Conservation (phyloP, 2,113 vertebrate species). For the Pteropus alecto region DNA sequence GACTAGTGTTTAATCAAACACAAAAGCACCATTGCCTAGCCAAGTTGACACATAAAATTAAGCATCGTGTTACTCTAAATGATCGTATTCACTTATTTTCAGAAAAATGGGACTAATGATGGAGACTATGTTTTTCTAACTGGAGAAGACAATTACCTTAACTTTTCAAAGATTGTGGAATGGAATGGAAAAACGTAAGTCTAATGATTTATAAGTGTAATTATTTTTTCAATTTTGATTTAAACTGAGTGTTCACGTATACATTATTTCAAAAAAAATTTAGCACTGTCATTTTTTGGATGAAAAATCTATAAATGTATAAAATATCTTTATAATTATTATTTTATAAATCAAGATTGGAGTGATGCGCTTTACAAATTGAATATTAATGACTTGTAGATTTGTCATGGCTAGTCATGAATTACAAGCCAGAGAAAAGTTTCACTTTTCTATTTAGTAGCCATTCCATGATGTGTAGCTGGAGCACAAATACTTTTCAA, state of each 20-base stretch:
- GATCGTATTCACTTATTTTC: constrained; percentile 55
- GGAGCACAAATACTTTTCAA: not conserved
- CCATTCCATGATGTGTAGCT: not conserved
- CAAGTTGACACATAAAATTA: not conserved
- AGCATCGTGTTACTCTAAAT: not conserved
- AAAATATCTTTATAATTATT: not conserved
- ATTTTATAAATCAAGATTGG: not conserved
- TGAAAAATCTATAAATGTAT: not conserved
- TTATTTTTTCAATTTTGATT: not conserved
- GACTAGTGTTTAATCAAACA: not conserved
- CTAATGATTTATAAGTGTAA: not conserved
- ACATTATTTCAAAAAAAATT: not conserved
- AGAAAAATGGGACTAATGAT: constrained; percentile 93
- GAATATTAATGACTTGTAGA: not conserved
- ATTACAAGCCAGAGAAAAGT: not conserved
- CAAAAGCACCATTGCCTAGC: not conserved
- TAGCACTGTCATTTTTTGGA: not conserved
- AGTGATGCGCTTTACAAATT: not conserved
- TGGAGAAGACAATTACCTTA: constrained; percentile 88
- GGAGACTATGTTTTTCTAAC: constrained; percentile 93
- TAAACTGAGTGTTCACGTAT: not conserved
- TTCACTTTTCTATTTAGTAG: not conserved
- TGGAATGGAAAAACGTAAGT: constrained; percentile 93
- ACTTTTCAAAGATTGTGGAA: constrained; percentile 92
- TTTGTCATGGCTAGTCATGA: not conserved